Conservation (phyloP, 2,888 invertebrate species). For the Trilocha varians region DNA sequence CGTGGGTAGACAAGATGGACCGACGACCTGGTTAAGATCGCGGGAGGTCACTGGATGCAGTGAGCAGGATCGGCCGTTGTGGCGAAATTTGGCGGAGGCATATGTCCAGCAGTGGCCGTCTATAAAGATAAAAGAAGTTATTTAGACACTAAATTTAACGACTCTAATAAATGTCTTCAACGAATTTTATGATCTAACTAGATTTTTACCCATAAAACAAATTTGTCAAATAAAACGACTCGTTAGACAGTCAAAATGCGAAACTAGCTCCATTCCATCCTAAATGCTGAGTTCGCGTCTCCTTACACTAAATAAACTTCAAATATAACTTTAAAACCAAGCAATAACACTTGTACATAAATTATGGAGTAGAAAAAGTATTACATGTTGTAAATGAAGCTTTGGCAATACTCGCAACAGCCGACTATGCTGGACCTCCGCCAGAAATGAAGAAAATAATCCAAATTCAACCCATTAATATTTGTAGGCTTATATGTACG, state of each 20-base stretch:
- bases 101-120: too few species aligned
- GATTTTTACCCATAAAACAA: too few species aligned
- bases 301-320: neutral
- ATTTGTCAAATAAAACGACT: neutral
- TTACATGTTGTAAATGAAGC: slow-evolving; percentile 22
- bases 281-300: neutral
- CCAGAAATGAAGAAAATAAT: slow-evolving; percentile 6
- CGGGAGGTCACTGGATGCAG: too few species aligned
- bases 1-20: too few species aligned
- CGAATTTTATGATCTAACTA: too few species aligned
- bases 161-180: too few species aligned
- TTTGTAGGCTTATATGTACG: neutral
- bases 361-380: slow-evolving; percentile 5
- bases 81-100: too few species aligned
- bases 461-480: slow-evolving; percentile 1
- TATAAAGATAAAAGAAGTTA: too few species aligned
- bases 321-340: neutral
- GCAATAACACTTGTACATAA: slow-evolving; percentile 5
- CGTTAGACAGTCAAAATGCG: neutral
- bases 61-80: too few species aligned
- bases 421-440: slow-evolving; percentile 21
- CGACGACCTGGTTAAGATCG: too few species aligned
- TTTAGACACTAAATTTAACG: too few species aligned
- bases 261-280: neutral
- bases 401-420: slow-evolving; percentile 34